These are phyloP conservation scores for Phylloscopus trochiloides DNA, from an alignment of 2,113 vertebrate genomes.

Conservation along the genomic window DNA sequence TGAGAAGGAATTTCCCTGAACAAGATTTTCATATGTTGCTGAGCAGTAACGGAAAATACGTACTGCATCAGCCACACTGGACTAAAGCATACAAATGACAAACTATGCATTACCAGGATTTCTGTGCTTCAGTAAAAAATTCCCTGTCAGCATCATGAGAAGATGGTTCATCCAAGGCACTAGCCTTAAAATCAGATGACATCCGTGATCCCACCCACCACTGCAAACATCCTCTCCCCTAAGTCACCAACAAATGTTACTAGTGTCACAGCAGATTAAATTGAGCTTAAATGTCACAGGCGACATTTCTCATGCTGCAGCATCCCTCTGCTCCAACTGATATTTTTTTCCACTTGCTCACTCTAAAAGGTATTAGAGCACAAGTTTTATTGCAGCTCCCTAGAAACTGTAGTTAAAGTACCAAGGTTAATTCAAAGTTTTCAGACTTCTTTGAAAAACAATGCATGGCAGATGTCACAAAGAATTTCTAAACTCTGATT, in stretches of 20 bases:
- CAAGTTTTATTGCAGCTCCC: background rate
- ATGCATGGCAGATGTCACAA: background rate
- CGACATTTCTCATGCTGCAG: background rate
- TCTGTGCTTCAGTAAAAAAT: background rate
- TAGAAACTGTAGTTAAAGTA: slow-evolving; percentile 7
- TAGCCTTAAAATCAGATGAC: background rate
- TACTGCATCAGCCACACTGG: background rate
- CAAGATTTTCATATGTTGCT: background rate
- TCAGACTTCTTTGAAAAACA: background rate
- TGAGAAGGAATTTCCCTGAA: background rate
- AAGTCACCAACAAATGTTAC: slow-evolving; percentile 39
- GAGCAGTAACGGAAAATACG: background rate
- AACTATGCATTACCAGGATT: background rate
- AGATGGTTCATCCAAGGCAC: background rate
- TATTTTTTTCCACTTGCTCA: background rate
- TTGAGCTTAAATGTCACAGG: slow-evolving; percentile 33
- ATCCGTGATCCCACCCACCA: background rate
- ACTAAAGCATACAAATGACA: background rate
- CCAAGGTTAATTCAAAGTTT: slow-evolving; percentile 39
- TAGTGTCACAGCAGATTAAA: slow-evolving; percentile 37
- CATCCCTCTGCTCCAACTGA: background rate
- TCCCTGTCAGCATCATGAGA: background rate
- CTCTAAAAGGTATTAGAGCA: background rate
- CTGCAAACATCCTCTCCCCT: background rate
- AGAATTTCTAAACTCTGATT: background rate